Evolutionary conservation across 2,888 invertebrate species (phyloP).

Genomic region (Andrena chrysosceles): DNA sequence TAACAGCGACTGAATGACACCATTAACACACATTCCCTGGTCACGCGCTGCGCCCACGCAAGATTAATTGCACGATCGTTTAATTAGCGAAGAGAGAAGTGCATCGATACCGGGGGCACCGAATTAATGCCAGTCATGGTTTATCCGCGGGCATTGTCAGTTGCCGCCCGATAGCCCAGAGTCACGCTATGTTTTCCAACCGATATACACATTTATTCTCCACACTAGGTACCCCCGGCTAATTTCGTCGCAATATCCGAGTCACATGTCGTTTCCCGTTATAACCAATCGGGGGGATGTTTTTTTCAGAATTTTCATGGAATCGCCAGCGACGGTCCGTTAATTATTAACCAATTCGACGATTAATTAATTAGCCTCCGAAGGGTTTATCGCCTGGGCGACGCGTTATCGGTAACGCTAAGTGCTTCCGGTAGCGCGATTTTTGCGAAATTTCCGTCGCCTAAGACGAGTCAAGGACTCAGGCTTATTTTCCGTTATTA

Average conservation of each 20-base stretch:
- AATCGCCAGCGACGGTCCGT: not conserved
- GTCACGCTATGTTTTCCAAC: conserved; percentile 37
- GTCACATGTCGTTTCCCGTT: conserved; percentile 6
- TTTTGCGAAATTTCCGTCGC: conserved; percentile 50
- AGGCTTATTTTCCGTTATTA: conserved; percentile 27
- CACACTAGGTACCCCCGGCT: not conserved
- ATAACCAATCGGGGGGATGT: not conserved
- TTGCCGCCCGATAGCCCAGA: conserved; percentile 48
- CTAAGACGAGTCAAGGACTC: conserved; percentile 52
- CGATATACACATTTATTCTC: conserved; percentile 23
- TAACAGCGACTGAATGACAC: conserved; percentile 4
- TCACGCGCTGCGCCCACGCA: not conserved
- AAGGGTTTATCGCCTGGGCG: conserved; percentile 14
- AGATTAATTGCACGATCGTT: not conserved
- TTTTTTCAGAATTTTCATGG: not conserved
- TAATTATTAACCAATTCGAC: conserved; percentile 16
- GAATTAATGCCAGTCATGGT: conserved; percentile 32
- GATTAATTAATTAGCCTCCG: conserved; percentile 12
- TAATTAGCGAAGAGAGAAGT: conserved; percentile 32
- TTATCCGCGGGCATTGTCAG: conserved; percentile 45
- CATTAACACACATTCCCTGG: conserved; percentile 24
- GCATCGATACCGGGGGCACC: conserved; percentile 5
- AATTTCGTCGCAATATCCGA: conserved; percentile 4
- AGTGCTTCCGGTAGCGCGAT: conserved; percentile 17
- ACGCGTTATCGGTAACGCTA: not conserved